Conservation (phyloP, 2,888 invertebrate species). For the Drosophila paranaensis region DNA sequence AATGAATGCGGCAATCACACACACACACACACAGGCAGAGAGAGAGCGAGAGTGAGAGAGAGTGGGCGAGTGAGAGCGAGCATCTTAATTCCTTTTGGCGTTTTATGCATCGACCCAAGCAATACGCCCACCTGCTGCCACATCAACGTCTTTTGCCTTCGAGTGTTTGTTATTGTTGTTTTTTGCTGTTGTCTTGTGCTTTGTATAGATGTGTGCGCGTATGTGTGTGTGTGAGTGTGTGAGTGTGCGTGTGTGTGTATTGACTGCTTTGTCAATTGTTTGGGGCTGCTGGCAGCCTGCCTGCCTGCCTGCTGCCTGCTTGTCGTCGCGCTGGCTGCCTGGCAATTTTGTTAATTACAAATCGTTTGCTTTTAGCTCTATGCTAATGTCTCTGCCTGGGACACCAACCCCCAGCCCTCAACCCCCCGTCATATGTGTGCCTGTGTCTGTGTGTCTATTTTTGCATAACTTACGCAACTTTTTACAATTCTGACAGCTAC, state of each 20-base stretch:
- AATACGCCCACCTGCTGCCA: constrained; percentile 63
- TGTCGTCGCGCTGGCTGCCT: constrained; percentile 74
- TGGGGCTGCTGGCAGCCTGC: constrained; percentile 36
- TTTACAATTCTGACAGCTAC: constrained; percentile 62
- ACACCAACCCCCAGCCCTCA: constrained; percentile 16
- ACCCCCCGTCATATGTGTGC: constrained; percentile 20
- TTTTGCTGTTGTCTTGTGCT: constrained; percentile 40
- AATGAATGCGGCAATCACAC: constrained; percentile 57
- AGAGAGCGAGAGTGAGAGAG: constrained; percentile 31
- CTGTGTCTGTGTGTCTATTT: constrained; percentile 54
- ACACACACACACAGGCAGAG: constrained; percentile 35
- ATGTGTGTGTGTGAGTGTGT: constrained; percentile 27
- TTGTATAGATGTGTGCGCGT: constrained; percentile 15
- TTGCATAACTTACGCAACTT: constrained; percentile 69
- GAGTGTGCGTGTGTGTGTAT: constrained; percentile 49
- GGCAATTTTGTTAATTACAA: constrained; percentile 85
- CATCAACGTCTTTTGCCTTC: constrained; percentile 55
- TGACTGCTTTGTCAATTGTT: constrained; percentile 77
- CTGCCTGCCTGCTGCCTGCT: background rate
- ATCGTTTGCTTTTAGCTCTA: constrained; percentile 75
- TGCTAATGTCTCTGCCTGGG: constrained; percentile 65
- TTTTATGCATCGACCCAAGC: constrained; percentile 70
- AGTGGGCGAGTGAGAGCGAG: background rate
- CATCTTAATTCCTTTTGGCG: constrained; percentile 76
- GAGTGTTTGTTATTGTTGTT: constrained; percentile 68